Conservation (phyloP, 2,113 vertebrate genomes). For the Lota lota region DNA sequence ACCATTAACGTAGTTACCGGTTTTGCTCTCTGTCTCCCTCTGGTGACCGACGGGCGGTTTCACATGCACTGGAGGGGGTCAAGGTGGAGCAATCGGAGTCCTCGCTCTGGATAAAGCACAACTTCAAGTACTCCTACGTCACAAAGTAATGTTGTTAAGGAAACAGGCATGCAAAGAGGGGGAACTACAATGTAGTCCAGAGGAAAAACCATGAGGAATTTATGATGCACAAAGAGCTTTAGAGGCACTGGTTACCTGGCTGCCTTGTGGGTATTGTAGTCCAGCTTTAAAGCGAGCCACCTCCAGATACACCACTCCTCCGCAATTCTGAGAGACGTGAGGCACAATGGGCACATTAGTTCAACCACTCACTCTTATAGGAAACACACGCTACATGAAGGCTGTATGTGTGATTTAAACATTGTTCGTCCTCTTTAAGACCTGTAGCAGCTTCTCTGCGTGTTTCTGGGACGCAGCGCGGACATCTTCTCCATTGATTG, state of each 20-base stretch:
- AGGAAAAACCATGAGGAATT: background rate
- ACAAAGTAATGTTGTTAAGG: slow-evolving; percentile 55
- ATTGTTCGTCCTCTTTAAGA: slow-evolving; percentile 34
- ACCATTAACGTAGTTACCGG: slow-evolving; percentile 34
- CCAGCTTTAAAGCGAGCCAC: slow-evolving; percentile 90
- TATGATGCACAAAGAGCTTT: background rate
- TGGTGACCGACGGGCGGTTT: slow-evolving; percentile 41
- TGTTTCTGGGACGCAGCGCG: slow-evolving; percentile 84
- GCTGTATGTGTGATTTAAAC: background rate
- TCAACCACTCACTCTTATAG: background rate
- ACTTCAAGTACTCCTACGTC: slow-evolving; percentile 64
- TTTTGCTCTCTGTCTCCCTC: slow-evolving; percentile 55
- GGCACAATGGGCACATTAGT: slow-evolving; percentile 1
- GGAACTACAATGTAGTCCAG: background rate
- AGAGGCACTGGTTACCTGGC: slow-evolving; percentile 77
- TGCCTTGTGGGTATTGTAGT: slow-evolving; percentile 79
- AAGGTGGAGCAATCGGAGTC: slow-evolving; percentile 63
- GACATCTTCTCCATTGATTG: slow-evolving; percentile 89
- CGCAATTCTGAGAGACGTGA: slow-evolving; percentile 76
- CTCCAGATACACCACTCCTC: slow-evolving; percentile 82
- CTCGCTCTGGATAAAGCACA: slow-evolving; percentile 70
- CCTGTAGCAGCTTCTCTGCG: slow-evolving; percentile 86
- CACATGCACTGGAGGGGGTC: slow-evolving; percentile 49
- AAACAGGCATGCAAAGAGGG: background rate
- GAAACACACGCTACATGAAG: too few species aligned